A percentile compares a stretch with the other conserved stretches of the same genome.
phyloP scores from a whole-genome alignment of 2,113 vertebrate species.

The Jaculus jaculus region DNA sequence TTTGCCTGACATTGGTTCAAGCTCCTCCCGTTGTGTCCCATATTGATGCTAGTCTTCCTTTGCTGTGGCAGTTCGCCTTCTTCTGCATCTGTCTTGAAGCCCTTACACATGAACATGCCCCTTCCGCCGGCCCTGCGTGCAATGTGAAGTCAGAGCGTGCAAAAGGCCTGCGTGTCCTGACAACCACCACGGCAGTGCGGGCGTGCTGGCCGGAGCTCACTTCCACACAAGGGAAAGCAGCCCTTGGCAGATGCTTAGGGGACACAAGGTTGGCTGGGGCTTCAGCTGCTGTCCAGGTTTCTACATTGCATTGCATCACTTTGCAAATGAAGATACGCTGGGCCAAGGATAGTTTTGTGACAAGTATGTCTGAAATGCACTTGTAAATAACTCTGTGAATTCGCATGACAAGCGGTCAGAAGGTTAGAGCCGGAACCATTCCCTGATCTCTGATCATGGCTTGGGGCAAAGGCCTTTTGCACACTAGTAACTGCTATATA shows the following conservation, averaged over 20 bases:
- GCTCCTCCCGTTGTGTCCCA: background rate
- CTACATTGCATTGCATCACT: background rate
- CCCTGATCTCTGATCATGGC: background rate
- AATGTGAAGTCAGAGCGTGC: background rate
- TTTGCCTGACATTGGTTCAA: background rate
- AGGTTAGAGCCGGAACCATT: background rate
- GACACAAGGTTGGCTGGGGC: background rate
- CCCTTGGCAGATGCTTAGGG: background rate
- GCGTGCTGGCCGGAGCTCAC: background rate
- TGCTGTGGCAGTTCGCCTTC: background rate
- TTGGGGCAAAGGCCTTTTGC: background rate
- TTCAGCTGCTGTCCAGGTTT: background rate
- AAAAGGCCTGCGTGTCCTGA: background rate
- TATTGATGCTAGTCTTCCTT: background rate
- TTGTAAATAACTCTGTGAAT: background rate
- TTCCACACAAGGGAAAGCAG: background rate
- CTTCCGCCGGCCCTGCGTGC: background rate
- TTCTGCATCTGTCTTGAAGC: background rate
- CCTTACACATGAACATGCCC: background rate
- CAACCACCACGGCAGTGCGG: background rate
- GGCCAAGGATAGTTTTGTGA: background rate
- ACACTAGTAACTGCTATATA: background rate
- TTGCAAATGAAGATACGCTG: background rate
- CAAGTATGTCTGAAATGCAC: slow-evolving; percentile 22
- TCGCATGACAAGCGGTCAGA: background rate